Percentiles rank a stretch among this genome's conserved stretches.
phyloP scores from a whole-genome alignment of 2,888 invertebrate genomes.

The Leptopilina myrica region DNA sequence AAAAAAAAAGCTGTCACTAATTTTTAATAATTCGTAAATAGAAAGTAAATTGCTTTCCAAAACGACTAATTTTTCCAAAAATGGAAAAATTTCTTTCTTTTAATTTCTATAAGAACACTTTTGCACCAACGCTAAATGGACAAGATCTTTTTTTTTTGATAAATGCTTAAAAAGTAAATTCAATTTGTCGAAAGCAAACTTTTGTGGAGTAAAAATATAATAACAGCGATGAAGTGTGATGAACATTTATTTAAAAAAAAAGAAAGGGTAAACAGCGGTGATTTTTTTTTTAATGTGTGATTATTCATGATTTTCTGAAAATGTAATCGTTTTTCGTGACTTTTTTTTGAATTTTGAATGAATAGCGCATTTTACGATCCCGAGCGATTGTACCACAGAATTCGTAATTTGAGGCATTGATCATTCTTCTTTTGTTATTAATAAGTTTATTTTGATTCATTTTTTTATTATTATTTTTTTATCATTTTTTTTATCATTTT shows the following conservation, averaged over 20 bases:
- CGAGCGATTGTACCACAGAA: not conserved
- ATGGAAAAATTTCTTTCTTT: too few relatives aligned
- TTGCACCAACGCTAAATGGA: slow-evolving; percentile 46
- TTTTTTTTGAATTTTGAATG: not conserved
- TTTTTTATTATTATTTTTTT: too few relatives aligned
- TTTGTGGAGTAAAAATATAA: slow-evolving; percentile 41
- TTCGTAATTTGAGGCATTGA: slow-evolving; percentile 21
- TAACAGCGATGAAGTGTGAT: slow-evolving; percentile 41
- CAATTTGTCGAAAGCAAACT: slow-evolving; percentile 48
- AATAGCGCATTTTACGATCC: not conserved
- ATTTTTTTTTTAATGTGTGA: slow-evolving; percentile 5
- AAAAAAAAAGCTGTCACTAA: too few relatives aligned
- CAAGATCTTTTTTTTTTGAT: slow-evolving; percentile 44
- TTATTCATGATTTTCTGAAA: slow-evolving; percentile 21
- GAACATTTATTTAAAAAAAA: not conserved
- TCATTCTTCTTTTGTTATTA: not conserved
- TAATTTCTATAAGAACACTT: not conserved
- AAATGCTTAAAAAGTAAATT: slow-evolving; percentile 47
- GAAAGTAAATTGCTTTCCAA: too few relatives aligned
- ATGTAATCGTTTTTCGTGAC: not conserved
- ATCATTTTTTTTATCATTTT: too few relatives aligned
- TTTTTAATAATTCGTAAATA: too few relatives aligned
- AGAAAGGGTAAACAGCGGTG: slow-evolving; percentile 10
- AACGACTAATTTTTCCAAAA: too few relatives aligned
- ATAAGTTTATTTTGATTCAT: not conserved